A percentile compares a stretch with the other conserved stretches of the same genome.
Evolutionary conservation across 1,140 invertebrate genomes (phyloP).

Genomic region (Linepithema humile): DNA sequence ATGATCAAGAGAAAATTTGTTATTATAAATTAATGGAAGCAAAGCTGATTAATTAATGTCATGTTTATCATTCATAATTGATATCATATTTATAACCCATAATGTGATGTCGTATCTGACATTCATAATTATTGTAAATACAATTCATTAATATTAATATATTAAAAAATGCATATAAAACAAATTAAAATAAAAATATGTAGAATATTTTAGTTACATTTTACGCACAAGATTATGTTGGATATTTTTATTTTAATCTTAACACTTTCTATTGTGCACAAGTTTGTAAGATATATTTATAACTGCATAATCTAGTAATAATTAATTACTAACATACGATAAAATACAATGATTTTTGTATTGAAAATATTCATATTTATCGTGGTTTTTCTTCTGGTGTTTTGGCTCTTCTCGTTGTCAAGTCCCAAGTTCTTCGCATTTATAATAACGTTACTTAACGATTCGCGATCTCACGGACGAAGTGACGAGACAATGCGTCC

Average conservation of each 20-base stretch:
- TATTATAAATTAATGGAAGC: not conserved
- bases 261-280: not conserved
- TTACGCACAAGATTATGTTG: not conserved
- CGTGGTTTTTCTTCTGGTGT: not conserved
- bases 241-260: not conserved
- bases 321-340: not conserved
- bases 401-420: not conserved
- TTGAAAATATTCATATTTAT: not conserved
- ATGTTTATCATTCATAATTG: conserved; percentile 24
- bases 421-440: not conserved
- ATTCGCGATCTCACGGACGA: conserved; percentile 18
- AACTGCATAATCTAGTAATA: no score
- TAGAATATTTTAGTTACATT: not conserved
- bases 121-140: conserved; percentile 13
- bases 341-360: not conserved
- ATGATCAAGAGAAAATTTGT: not conserved
- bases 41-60: not conserved
- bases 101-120: not conserved
- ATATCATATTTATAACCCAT: no score
- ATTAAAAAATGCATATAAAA: conserved; percentile 16
- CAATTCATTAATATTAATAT: not conserved
- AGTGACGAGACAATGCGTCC: conserved; percentile 11
- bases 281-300: not conserved
- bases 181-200: not conserved
- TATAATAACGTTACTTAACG: conserved; percentile 42